These are phyloP conservation scores for Psylliodes chrysocephalus DNA, from an alignment of 2,888 invertebrate genomes.

Conservation along the genomic window DNA sequence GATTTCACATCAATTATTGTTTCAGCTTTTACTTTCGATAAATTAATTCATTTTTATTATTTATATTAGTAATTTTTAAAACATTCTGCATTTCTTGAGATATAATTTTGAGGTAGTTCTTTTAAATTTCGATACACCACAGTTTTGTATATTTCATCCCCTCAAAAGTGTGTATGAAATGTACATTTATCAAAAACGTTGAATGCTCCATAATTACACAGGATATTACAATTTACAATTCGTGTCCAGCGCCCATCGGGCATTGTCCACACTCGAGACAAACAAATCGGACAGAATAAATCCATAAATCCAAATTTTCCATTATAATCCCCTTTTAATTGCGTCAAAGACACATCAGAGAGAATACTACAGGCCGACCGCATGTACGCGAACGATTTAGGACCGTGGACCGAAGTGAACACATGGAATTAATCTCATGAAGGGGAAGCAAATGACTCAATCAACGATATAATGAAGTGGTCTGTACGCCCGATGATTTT, in stretches of 20 bases:
- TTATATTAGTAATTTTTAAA: too few relatives aligned
- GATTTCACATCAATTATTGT: too few relatives aligned
- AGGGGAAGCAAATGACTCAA: constrained; percentile 62
- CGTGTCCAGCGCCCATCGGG: background rate
- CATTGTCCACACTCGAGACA: background rate
- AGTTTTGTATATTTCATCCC: too few relatives aligned
- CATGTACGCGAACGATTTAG: too few relatives aligned
- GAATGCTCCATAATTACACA: background rate
- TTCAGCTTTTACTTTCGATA: too few relatives aligned
- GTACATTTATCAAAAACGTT: constrained; percentile 1
- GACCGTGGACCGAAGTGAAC: constrained; percentile 42
- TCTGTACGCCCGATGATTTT: constrained; percentile 49
- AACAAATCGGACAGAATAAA: background rate
- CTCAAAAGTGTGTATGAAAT: too few relatives aligned
- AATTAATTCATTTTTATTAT: too few relatives aligned
- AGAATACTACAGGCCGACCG: constrained; percentile 2
- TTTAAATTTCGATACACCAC: too few relatives aligned
- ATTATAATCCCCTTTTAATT: constrained; percentile 46
- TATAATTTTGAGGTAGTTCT: too few relatives aligned
- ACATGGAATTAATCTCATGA: constrained; percentile 63
- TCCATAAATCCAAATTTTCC: constrained; percentile 52
- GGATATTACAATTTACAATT: background rate
- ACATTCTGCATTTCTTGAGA: too few relatives aligned
- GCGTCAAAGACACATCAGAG: constrained; percentile 36
- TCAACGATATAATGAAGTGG: constrained; percentile 63